phyloP scores from a whole-genome alignment of 2,888 invertebrate genomes.

The Eledone cirrhosa region DNA sequence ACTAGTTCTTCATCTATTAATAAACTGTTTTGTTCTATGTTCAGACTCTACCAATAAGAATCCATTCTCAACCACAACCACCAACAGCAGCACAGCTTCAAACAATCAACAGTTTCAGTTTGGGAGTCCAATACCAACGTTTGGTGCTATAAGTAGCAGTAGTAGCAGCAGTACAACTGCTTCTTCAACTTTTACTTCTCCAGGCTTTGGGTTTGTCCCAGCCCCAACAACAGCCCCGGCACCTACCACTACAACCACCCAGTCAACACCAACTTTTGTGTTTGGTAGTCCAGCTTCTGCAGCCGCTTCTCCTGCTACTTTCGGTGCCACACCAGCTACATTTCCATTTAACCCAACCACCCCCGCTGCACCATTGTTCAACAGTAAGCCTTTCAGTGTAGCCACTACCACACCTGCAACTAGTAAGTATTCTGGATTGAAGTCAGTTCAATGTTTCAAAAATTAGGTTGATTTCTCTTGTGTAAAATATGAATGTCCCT shows the following conservation, averaged over 20 bases:
- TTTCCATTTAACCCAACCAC: no score
- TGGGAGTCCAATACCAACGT: not conserved
- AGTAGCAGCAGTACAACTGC: no score
- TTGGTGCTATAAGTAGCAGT: slow-evolving; percentile 10
- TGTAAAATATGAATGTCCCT: no score
- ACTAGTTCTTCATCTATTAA: no score
- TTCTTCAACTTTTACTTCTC: no score
- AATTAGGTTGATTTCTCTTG: no score
- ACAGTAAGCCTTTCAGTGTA: not conserved
- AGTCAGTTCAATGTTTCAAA: no score
- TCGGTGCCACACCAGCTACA: not conserved
- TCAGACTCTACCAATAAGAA: no score
- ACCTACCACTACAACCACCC: not conserved
- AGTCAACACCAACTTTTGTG: not conserved
- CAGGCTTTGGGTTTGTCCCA: no score
- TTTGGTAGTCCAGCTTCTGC: not conserved
- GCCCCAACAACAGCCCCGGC: not conserved
- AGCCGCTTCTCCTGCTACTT: not conserved
- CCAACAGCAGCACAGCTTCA: not conserved
- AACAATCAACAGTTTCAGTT: not conserved
- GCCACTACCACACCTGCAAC: not conserved
- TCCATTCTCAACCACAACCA: not conserved
- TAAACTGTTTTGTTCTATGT: no score
- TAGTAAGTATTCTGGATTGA: no score
- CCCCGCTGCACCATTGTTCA: not conserved